Conservation (phyloP, 1,140 invertebrate genomes). For the Pinna nobilis region DNA sequence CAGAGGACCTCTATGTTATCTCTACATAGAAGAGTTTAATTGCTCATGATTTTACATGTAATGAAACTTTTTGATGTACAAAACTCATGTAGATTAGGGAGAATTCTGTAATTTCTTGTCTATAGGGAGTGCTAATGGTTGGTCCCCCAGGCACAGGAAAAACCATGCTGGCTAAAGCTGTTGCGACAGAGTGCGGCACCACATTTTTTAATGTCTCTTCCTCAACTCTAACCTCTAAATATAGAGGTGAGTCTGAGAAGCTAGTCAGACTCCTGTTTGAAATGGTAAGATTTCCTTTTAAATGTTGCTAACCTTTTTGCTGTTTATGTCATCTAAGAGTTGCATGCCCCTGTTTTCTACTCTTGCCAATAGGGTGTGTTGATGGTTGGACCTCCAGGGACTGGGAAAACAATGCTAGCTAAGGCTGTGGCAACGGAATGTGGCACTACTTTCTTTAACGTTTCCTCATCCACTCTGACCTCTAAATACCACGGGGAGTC, state of each 20-base stretch:
- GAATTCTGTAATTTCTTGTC: conserved; percentile 29
- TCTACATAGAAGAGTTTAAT: no score
- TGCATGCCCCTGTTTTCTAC: conserved; percentile 46
- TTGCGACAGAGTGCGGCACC: conserved; percentile 99
- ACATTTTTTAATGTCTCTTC: conserved; percentile 99
- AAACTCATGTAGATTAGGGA: background rate
- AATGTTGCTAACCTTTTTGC: no score
- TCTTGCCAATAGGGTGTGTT: conserved; percentile 83
- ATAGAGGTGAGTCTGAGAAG: conserved; percentile 99
- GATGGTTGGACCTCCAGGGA: conserved; percentile 98
- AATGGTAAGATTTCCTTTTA: conserved; percentile 84
- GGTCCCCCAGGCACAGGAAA: conserved; percentile 99
- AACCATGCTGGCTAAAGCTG: conserved; percentile 99
- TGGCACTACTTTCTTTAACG: conserved; percentile 99
- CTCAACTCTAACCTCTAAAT: conserved; percentile 97
- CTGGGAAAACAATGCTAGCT: conserved; percentile 99
- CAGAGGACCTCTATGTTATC: no score
- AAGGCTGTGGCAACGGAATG: conserved; percentile 99
- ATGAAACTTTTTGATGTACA: background rate
- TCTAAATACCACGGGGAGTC: conserved; percentile 99
- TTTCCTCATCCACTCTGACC: conserved; percentile 96
- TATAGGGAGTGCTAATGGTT: conserved; percentile 94
- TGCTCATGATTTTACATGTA: no score
- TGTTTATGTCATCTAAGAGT: background rate
- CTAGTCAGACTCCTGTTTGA: conserved; percentile 97